Percentiles rank a stretch among this genome's conserved stretches.
phyloP scores from a whole-genome alignment of 2,888 invertebrate species.

The Mythimna lalbum region DNA sequence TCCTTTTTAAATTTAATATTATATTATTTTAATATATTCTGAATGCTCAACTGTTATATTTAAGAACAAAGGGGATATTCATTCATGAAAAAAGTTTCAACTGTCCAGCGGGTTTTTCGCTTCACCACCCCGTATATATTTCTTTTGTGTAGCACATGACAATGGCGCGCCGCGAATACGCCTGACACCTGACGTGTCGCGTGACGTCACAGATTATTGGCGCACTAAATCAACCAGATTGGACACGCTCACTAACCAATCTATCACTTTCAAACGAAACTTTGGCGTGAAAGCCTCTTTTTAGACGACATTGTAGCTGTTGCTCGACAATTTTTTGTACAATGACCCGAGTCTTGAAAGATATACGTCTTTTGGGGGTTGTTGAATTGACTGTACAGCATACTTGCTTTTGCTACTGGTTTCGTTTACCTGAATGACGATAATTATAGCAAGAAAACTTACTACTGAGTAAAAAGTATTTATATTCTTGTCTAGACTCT shows the following conservation, averaged over 20 bases:
- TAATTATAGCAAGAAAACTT: not conserved
- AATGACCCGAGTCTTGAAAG: slow-evolving; percentile 57
- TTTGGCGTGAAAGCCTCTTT: slow-evolving; percentile 55
- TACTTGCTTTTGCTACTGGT: not conserved
- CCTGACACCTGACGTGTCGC: slow-evolving; percentile 81
- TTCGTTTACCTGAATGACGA: not conserved
- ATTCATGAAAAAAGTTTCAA: not conserved
- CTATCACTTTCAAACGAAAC: slow-evolving; percentile 71
- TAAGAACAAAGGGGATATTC: too few relatives aligned
- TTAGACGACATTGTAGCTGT: slow-evolving; percentile 51
- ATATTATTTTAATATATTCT: too few relatives aligned
- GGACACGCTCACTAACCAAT: slow-evolving; percentile 81
- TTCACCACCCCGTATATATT: slow-evolving; percentile 62
- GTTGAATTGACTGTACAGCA: slow-evolving; percentile 5
- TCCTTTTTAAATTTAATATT: too few relatives aligned
- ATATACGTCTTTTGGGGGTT: slow-evolving; percentile 23
- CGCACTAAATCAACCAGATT: slow-evolving; percentile 86
- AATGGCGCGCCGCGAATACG: slow-evolving; percentile 71
- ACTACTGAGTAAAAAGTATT: too few relatives aligned
- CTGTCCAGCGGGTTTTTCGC: not conserved
- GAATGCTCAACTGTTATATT: too few relatives aligned
- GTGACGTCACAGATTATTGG: slow-evolving; percentile 85
- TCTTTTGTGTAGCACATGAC: slow-evolving; percentile 72
- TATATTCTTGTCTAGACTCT: not conserved
- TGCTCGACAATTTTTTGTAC: slow-evolving; percentile 69